Conservation (phyloP, 1,140 invertebrate species). For the Potamilus streckersoni region DNA sequence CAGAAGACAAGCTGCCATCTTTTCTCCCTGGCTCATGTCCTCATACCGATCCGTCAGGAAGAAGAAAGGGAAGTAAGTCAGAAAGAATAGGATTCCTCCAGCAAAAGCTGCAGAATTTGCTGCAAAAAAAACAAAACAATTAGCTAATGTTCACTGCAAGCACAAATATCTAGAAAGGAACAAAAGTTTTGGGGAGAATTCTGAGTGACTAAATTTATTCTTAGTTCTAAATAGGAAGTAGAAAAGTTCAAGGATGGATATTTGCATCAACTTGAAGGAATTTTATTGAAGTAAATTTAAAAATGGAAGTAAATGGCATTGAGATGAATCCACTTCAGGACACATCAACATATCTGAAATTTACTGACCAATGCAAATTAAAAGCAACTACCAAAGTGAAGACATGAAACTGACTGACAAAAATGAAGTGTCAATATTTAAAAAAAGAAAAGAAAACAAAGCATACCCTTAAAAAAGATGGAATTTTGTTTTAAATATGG, state of each 20-base stretch:
- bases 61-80: conserved; percentile 66
- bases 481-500: too few relatives aligned
- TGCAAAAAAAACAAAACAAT: conserved; percentile 35
- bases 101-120: conserved; percentile 63
- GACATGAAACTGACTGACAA: too few relatives aligned
- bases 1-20: conserved; percentile 53
- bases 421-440: too few relatives aligned
- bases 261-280: neutral
- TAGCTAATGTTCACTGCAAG: neutral
- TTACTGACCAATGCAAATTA: too few relatives aligned
- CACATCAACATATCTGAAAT: neutral
- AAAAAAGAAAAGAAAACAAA: too few relatives aligned
- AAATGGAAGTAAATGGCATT: neutral
- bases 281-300: neutral
- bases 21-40: conserved; percentile 44
- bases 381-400: too few relatives aligned
- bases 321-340: too few relatives aligned
- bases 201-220: neutral
- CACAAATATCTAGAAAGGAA: neutral
- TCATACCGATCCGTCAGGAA: conserved; percentile 75
- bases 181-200: neutral
- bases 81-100: conserved; percentile 61
- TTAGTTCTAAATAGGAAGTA: neutral
- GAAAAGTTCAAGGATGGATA: neutral
- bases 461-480: too few relatives aligned